Base-by-base conservation (phyloP, 2,888 invertebrate genomes). In the Stictocephala bisonia region DNA sequence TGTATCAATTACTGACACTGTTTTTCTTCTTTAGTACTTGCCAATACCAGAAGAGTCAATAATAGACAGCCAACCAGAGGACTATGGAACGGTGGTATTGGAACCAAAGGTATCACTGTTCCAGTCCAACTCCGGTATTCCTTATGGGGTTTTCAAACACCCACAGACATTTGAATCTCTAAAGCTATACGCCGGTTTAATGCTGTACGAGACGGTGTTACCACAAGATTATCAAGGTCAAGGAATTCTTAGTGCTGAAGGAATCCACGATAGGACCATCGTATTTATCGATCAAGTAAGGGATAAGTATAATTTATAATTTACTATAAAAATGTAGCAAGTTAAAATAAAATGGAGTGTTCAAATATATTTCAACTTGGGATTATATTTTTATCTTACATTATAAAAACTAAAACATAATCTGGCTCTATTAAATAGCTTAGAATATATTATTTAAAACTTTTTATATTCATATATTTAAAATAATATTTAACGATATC, bases 251-350 rank as follows among this genome's bases (percentile, higher is more conserved):
- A 81, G 84, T 20, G 85, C 91, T 3, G 80, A 83, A 0, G 85
- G 86, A 29, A 85, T 94, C 11, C 86, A 89, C 20, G 94, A 94
- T 82, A 85, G 92, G 76, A 90, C 90, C 0, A 88, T 90, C 77
- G 89, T 94, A n/a, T 90, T 87, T 79, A 83, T 93, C 6, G 78
- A 80, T 58, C 74, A 80, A 64, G 80, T 81, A 73, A 69, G 76
- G 66, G n/a, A n/a, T n/a, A n/a, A n/a, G n/a, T n/a, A n/a, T n/a
- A n/a, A n/a, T n/a, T n/a, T n/a, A n/a, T n/a, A n/a, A n/a, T n/a
- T n/a, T n/a, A n/a, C n/a, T n/a, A n/a, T n/a, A n/a, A n/a, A n/a
- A n/a, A n/a, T n/a, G n/a, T n/a, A n/a, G n/a, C n/a, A n/a, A n/a
- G n/a, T n/a, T n/a, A n/a, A n/a, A n/a, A n/a, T n/a, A n/a, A n/a